phyloP scores from a whole-genome alignment of 2,797 vertebrate genomes.

The Hypotaenidia okinawae region DNA sequence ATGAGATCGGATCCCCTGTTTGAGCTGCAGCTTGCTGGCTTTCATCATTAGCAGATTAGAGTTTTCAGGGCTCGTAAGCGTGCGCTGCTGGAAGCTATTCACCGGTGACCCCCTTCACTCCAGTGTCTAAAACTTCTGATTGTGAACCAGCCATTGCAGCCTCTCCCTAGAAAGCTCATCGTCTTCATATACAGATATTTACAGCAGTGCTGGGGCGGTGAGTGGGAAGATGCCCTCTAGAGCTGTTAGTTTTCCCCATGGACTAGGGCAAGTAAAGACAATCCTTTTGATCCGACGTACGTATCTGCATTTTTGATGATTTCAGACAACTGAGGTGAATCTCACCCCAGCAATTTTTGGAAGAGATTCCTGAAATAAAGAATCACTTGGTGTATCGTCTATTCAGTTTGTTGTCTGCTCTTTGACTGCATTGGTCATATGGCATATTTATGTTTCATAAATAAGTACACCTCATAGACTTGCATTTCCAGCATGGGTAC shows the following conservation, averaged over 20 bases:
- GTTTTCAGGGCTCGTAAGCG: neutral
- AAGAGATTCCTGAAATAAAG: neutral
- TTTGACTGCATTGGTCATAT: neutral
- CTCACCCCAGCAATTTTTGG: neutral
- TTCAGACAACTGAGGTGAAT: neutral
- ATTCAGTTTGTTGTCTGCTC: neutral
- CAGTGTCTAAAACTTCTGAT: neutral
- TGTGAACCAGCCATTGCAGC: neutral
- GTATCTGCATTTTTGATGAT: neutral
- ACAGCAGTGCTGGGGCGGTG: rapidly evolving
- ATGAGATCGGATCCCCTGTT: neutral
- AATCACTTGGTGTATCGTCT: neutral
- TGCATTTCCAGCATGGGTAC: neutral
- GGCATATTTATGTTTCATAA: neutral
- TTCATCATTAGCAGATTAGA: neutral
- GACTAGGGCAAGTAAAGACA: neutral
- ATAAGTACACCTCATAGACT: neutral
- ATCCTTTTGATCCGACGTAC: neutral
- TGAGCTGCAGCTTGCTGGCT: neutral
- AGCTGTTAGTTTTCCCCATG: neutral
- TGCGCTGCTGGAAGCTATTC: neutral
- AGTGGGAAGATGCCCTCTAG: neutral
- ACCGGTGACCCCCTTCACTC: neutral
- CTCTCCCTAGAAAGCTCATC: neutral
- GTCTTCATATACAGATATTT: neutral